Percentiles rank a stretch among this genome's conserved stretches.
phyloP scores from a whole-genome alignment of 2,113 vertebrate species.

The Caloenas nicobarica region DNA sequence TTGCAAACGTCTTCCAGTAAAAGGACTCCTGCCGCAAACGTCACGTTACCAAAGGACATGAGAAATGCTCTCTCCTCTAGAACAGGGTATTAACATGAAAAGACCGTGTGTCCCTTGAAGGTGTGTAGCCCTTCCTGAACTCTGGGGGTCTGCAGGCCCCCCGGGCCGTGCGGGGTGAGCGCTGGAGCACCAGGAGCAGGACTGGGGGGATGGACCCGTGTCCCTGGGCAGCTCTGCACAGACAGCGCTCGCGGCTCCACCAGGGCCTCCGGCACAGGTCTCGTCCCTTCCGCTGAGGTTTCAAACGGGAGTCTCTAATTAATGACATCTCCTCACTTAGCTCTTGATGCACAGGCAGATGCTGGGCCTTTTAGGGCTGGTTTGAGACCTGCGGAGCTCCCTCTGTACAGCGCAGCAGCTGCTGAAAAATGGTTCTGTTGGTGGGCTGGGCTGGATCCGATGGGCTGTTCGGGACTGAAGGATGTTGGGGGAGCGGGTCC shows the following conservation, averaged over 20 bases:
- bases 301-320: not conserved
- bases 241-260: not conserved
- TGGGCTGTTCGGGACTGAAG: rapidly evolving
- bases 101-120: rapidly evolving
- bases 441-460: not conserved
- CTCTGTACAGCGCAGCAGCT: not conserved
- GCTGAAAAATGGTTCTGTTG: not conserved
- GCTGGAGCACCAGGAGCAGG: rapidly evolving
- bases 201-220: not conserved
- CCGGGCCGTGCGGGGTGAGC: rapidly evolving
- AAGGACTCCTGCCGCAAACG: not conserved
- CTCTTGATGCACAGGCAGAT: not conserved
- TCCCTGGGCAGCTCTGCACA: not conserved
- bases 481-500: not conserved
- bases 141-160: rapidly evolving
- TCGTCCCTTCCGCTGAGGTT: not conserved
- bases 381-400: not conserved
- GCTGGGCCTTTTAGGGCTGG: conserved; percentile 17
- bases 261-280: too few relatives aligned
- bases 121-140: rapidly evolving
- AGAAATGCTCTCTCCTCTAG: not conserved
- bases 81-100: not conserved
- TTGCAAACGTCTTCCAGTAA: not conserved
- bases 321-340: not conserved
- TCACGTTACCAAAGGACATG: not conserved